Conservation (phyloP, 2,113 vertebrate genomes). For the Chascanopsetta lugubris region DNA sequence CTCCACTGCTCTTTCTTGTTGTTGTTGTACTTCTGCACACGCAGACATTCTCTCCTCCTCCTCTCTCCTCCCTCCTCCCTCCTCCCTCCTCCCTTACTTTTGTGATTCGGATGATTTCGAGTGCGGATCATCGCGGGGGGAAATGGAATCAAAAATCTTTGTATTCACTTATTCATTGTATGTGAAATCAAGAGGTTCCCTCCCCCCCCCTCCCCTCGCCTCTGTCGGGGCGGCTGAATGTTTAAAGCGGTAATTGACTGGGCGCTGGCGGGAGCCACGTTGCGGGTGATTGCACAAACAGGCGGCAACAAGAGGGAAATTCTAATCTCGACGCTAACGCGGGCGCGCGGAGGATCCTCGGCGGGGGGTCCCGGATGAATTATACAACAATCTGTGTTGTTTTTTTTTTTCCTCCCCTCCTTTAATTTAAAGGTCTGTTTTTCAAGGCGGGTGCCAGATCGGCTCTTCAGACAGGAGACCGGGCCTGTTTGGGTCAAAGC, state of each 20-base stretch:
- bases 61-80: constrained; percentile 61
- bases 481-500: constrained; percentile 75
- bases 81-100: constrained; percentile 55
- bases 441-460: constrained; percentile 76
- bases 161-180: constrained; percentile 86
- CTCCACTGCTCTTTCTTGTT: constrained; percentile 70
- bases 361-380: constrained; percentile 80
- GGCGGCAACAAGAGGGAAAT: constrained; percentile 82
- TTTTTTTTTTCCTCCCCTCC: no score
- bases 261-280: constrained; percentile 79
- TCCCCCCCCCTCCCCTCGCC: constrained; percentile 56
- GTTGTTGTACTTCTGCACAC: constrained; percentile 81
- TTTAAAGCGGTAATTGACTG: constrained; percentile 86
- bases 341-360: constrained; percentile 72
- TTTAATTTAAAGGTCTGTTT: constrained; percentile 83
- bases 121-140: constrained; percentile 47
- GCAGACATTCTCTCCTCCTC: constrained; percentile 74
- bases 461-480: constrained; percentile 72
- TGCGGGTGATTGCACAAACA: constrained; percentile 82
- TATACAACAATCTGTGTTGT: constrained; percentile 84
- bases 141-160: constrained; percentile 68
- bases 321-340: constrained; percentile 81
- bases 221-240: constrained; percentile 84
- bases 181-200: constrained; percentile 79
- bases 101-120: constrained; percentile 78